Evolutionary conservation across 2,888 invertebrate species (phyloP), one percentile per base, ranked within the genome.

Genomic region (Zygaena filipendulae): DNA sequence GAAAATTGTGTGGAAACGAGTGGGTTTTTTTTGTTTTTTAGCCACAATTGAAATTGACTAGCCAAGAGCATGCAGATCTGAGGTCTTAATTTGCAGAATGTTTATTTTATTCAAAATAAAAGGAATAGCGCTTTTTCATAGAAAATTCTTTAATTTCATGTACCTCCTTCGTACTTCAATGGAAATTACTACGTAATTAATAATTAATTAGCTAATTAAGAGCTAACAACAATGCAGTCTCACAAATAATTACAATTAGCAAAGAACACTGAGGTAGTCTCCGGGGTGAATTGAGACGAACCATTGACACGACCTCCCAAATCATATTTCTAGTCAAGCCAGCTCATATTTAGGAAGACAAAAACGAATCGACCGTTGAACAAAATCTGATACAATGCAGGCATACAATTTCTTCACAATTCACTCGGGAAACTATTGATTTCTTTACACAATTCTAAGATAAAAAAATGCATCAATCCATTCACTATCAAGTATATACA

Each of bases 151-250:
- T 72, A 71, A 62, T 63, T 59, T 46, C 61, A n/a, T 68, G 71
- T 77, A 74, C 74, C n/a, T 74, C 71, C 69, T 67, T 52, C 64
- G 37, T 59, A 63, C 70, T 64, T 63, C 66, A 55, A 56, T 62
- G 57, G 55, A 64, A 64, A 62, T 64, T 70, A 59, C 69, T 67
- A 72, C 72, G 70, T 69, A 67, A 69, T 71, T 68, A 60, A 47
- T 49, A 52, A 51, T 44, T 58, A 63, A 49, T 59, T 52, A 56
- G 60, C 68, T 74, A 72, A 72, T 77, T 77, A 77, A 61, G 49
- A 72, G 58, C 77, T 79, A 77, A 74, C 69, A 71, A 64, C 63
- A 67, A 66, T 69, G 77, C 77, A 79, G 77, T 79, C 77, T 79
- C 75, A 74, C 60, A 68, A 55, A 67, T 59, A 66, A 70, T 71